A percentile compares a stretch with the other conserved stretches of the same genome.
These are phyloP conservation scores for human (Homo sapiens) DNA, from an alignment of 2,113 vertebrate genomes.

Conservation along the genomic window GRCh38 chr9:8589501-8590000, in stretches of 20 bases:
- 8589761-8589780: slow-evolving; percentile 61
- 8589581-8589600: slow-evolving; percentile 68
- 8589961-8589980: not conserved
- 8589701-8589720: slow-evolving; percentile 68
- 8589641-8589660: slow-evolving; percentile 69
- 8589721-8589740: slow-evolving; percentile 72
- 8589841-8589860: not conserved
- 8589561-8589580: slow-evolving; percentile 50
- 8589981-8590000: not conserved
- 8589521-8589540: slow-evolving; percentile 46
- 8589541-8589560: slow-evolving; percentile 8
- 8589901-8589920: not conserved
- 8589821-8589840: slow-evolving; percentile 1
- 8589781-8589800: slow-evolving; percentile 71
- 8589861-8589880: not conserved
- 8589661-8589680: slow-evolving; percentile 69
- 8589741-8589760: slow-evolving; percentile 68
- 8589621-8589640: slow-evolving; percentile 57
- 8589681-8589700: slow-evolving; percentile 70
- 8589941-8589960: not conserved
- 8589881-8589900: not conserved
- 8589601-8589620: slow-evolving; percentile 72
- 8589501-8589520: not conserved
- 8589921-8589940: not conserved
- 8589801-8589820: slow-evolving; percentile 66